These are phyloP conservation scores for Triplophysa dalaica DNA, from an alignment of 2,113 vertebrate species.

Conservation along the genomic window DNA sequence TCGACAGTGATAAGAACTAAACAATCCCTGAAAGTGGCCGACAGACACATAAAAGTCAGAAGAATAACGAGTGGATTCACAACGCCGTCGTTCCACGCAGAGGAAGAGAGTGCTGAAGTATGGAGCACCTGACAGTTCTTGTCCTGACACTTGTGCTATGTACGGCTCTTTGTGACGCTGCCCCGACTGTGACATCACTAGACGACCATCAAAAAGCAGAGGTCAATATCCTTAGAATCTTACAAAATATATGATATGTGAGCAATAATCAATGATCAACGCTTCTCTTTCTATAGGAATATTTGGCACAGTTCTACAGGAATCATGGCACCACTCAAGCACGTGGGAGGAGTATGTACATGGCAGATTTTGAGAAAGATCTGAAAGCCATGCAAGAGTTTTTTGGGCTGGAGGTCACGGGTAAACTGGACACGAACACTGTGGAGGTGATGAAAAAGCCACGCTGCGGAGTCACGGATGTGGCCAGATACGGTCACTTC, in stretches of 20 bases:
- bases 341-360: background rate
- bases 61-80: slow-evolving; percentile 10
- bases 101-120: slow-evolving; percentile 19
- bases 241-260: background rate
- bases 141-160: slow-evolving; percentile 28
- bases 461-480: slow-evolving; percentile 70
- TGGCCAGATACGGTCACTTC: slow-evolving; percentile 72
- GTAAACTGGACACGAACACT: slow-evolving; percentile 67
- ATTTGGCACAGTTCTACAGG: slow-evolving; percentile 61
- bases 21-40: background rate
- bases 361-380: slow-evolving; percentile 51
- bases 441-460: slow-evolving; percentile 70
- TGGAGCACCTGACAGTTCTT: slow-evolving; percentile 17
- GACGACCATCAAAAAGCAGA: slow-evolving; percentile 57
- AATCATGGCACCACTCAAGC: slow-evolving; percentile 43
- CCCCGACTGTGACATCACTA: slow-evolving; percentile 51
- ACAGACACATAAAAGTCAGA: background rate
- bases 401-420: slow-evolving; percentile 71
- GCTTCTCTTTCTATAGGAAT: slow-evolving; percentile 54
- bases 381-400: slow-evolving; percentile 72
- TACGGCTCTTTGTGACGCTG: slow-evolving; percentile 49
- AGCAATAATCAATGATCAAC: background rate
- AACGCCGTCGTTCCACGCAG: slow-evolving; percentile 10
- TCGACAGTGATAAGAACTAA: background rate
- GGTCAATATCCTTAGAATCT: slow-evolving; percentile 50